Base-by-base conservation (phyloP, 2,797 vertebrate species). In the Hozukius guyotensis region DNA sequence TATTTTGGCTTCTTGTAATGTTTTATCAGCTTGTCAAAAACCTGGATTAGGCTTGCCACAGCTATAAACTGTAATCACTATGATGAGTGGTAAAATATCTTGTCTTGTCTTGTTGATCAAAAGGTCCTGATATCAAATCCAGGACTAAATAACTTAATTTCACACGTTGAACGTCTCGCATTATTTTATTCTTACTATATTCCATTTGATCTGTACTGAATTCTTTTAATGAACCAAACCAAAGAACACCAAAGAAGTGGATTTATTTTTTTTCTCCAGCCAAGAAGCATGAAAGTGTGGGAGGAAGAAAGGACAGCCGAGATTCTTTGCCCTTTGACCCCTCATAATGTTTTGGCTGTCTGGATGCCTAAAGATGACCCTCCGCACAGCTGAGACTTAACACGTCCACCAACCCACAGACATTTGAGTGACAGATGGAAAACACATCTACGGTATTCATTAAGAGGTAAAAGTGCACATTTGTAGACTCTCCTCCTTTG, bases 351-450 rank as follows among this genome's bases (percentile, higher is more conserved):
- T 56, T 57, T 4, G 60, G 42, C 71, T 29, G 78, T 78, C 86
- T 81, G 76, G 70, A 79, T 83, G 86, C 78, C 83, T 80, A 31
- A 66, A 53, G 81, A 65, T 60, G 86, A 89, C 84, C 81, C 75
- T 83, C 29, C 27, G 74, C 71, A 77, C 88, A 86, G 83, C 86
- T 85, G 88, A 88, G 71, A 82, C 57, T 53, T 64, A 2, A 74
- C 64, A 42, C 24, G 9, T 72, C 7, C 70, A 70, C 60, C 16
- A 18, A 59, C 68, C 29, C 67, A 60, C 57, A 71, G 53, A 18
- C 65, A 63, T 14, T 62, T 75, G 32, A 80, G 57, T 72, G 78
- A 80, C 68, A 86, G 55, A 79, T 87, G 82, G 46, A 73, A 46
- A 76, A 70, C 18, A 46, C 4, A 2, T 67, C 67, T 69, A 10